A percentile compares a stretch with the other conserved stretches of the same genome.
Evolutionary conservation across 2,888 invertebrate genomes (phyloP).

Genomic region (Sclerodermus sp.): DNA sequence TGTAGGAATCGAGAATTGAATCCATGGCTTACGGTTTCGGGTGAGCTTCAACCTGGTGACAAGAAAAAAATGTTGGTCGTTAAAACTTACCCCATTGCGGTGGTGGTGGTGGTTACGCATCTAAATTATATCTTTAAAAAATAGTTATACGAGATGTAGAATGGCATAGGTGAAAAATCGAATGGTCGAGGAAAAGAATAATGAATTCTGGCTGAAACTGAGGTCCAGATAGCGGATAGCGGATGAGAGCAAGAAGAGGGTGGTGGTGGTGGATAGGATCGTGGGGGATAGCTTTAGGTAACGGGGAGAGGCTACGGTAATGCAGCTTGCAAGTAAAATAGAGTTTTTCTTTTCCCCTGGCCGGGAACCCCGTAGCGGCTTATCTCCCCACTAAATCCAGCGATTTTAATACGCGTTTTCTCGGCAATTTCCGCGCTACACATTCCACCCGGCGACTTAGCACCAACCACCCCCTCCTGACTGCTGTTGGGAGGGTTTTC

Average conservation of each 20-base stretch:
- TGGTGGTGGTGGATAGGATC: no score
- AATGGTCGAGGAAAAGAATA: no score
- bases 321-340: conserved; percentile 45
- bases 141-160: no score
- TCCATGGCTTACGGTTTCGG: not conserved
- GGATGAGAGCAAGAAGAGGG: conserved; percentile 2
- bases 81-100: no score
- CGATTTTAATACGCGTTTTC: conserved; percentile 64
- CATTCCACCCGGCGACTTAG: conserved; percentile 45
- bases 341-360: conserved; percentile 49
- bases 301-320: conserved; percentile 48
- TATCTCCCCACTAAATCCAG: conserved; percentile 64
- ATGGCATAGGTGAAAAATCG: no score
- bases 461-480: conserved; percentile 26
- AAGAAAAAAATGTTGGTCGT: no score
- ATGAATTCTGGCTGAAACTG: no score
- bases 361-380: conserved; percentile 49
- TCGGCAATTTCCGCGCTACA: conserved; percentile 58
- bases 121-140: no score
- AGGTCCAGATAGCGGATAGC: not conserved
- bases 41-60: no score
- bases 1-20: conserved; percentile 29
- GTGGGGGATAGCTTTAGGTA: conserved; percentile 43
- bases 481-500: conserved; percentile 12
- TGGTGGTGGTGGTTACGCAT: no score